phyloP scores from a whole-genome alignment of 2,797 vertebrate species.

The Miichthys miiuy region DNA sequence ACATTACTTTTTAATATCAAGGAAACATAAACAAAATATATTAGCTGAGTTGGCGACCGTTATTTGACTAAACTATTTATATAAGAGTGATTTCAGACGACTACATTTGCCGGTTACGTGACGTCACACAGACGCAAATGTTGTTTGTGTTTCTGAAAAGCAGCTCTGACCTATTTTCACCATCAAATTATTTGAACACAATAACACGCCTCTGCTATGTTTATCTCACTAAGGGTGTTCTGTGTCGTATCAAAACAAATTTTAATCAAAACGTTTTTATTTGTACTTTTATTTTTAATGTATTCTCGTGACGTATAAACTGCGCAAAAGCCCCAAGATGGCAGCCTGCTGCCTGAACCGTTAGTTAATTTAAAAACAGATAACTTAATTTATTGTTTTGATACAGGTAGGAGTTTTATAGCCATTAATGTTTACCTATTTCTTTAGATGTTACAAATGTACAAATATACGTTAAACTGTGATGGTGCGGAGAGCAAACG shows the following conservation, averaged over 20 bases:
- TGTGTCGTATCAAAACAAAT: accelerated
- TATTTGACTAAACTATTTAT: background rate
- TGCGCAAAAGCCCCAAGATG: conserved; percentile 42
- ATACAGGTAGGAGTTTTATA: accelerated
- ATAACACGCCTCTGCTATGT: accelerated
- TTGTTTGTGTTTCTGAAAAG: conserved; percentile 69
- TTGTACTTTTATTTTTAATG: conserved; percentile 30
- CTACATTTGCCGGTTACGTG: conserved; percentile 53
- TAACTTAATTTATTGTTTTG: accelerated
- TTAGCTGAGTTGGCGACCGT: accelerated
- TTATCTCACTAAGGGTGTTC: background rate
- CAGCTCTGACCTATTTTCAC: conserved; percentile 46
- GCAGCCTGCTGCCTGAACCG: conserved; percentile 43
- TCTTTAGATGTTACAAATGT: accelerated
- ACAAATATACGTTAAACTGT: accelerated
- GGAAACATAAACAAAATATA: accelerated
- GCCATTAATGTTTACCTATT: accelerated
- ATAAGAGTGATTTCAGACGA: conserved; percentile 18
- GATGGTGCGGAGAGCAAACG: accelerated
- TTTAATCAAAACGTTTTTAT: background rate
- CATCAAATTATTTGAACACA: background rate
- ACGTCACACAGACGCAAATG: conserved; percentile 55
- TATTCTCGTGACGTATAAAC: conserved; percentile 36
- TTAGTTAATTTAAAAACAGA: background rate
- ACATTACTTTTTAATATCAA: accelerated